These are phyloP conservation scores for Piliocolobus tephrosceles DNA, from an alignment of 2,113 vertebrate species.

Conservation along the genomic window DNA sequence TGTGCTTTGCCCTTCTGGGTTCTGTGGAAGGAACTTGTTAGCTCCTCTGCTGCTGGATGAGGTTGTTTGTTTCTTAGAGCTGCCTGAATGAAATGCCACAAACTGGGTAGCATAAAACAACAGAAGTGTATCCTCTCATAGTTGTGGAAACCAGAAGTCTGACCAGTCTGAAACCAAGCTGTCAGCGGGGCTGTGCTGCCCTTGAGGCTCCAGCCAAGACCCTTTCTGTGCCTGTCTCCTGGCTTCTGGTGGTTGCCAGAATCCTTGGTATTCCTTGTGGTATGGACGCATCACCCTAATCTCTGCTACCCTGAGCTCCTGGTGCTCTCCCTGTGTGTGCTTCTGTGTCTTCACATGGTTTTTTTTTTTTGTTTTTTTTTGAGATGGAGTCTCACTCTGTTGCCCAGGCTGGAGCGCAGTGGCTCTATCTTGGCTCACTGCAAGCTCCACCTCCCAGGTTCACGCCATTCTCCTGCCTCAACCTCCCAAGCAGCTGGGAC, in stretches of 20 bases:
- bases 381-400: too few species aligned
- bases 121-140: too few species aligned
- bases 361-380: too few species aligned
- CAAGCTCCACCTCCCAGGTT: too few species aligned
- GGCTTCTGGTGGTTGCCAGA: neutral
- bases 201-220: fast-evolving
- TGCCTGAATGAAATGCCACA: neutral
- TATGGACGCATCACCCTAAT: fast-evolving
- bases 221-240: neutral
- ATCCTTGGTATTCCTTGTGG: neutral
- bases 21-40: neutral
- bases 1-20: neutral
- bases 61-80: neutral
- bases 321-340: neutral
- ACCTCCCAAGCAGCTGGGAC: too few species aligned
- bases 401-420: too few species aligned
- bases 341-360: neutral
- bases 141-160: neutral
- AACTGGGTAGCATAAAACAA: neutral
- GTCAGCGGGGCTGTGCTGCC: neutral
- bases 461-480: too few species aligned
- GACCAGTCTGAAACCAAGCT: neutral
- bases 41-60: neutral
- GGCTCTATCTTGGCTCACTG: too few species aligned
- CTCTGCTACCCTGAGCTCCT: too few species aligned